Conservation (phyloP, 1,140 invertebrate genomes). For the Tigriopus japonicus region DNA sequence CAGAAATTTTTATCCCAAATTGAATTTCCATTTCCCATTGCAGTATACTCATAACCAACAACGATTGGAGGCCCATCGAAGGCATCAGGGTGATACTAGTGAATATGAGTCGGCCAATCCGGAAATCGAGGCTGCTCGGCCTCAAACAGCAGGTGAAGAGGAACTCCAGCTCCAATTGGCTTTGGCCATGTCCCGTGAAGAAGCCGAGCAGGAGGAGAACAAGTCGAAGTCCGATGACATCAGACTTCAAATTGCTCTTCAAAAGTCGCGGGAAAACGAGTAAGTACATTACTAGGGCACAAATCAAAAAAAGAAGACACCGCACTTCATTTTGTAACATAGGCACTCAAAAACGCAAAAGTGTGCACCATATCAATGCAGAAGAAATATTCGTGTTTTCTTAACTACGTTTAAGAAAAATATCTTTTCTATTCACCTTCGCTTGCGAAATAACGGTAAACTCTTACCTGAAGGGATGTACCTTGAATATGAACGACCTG, state of each 20-base stretch:
- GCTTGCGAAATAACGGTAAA: no score
- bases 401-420: no score
- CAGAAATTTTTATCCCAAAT: no score
- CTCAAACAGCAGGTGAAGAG: conserved; percentile 84
- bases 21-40: background rate
- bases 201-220: conserved; percentile 90
- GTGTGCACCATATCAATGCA: background rate
- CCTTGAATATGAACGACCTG: no score
- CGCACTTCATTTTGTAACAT: background rate
- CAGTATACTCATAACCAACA: conserved; percentile 11
- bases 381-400: background rate
- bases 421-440: no score
- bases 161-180: conserved; percentile 93
- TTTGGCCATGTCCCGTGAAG: conserved; percentile 92
- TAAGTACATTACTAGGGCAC: background rate
- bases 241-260: conserved; percentile 73
- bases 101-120: conserved; percentile 24
- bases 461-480: no score
- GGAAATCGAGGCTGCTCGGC: conserved; percentile 78
- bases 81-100: background rate
- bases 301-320: background rate
- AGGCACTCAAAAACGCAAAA: background rate
- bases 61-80: conserved; percentile 9
- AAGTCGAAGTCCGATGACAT: conserved; percentile 80
- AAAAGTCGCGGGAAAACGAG: conserved; percentile 73